These are phyloP conservation scores for Eulemur macaco DNA, from an alignment of 2,113 vertebrate genomes.

Conservation along the genomic window DNA sequence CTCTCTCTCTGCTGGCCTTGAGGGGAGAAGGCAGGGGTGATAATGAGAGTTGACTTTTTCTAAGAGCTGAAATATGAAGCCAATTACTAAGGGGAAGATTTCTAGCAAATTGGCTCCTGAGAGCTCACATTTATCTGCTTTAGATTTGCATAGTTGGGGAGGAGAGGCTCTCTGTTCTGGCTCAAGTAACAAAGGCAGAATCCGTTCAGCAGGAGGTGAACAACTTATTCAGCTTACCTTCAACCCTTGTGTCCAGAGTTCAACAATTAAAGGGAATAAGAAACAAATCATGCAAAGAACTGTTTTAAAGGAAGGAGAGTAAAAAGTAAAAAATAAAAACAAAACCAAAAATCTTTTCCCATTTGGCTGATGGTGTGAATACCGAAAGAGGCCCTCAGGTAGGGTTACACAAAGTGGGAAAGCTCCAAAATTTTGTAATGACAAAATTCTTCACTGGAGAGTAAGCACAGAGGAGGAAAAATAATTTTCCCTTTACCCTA, in stretches of 20 bases:
- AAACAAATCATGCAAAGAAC: constrained; percentile 34
- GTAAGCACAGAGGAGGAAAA: not conserved
- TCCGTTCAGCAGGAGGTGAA: not conserved
- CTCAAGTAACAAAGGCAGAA: constrained; percentile 58
- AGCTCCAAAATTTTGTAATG: not conserved
- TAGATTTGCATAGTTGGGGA: constrained; percentile 71
- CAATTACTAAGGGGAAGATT: constrained; percentile 77
- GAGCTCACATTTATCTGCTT: constrained; percentile 78
- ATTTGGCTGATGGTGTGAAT: not conserved
- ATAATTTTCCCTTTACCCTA: not conserved
- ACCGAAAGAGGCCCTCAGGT: not conserved
- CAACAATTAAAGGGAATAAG: constrained; percentile 17
- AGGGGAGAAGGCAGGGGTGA: constrained; percentile 57
- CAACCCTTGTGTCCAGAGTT: not conserved
- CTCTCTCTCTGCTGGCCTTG: constrained; percentile 32
- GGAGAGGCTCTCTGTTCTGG: constrained; percentile 14
- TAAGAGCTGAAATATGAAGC: constrained; percentile 78
- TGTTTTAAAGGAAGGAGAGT: not conserved
- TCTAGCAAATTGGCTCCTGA: constrained; percentile 77
- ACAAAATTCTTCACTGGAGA: constrained; percentile 13
- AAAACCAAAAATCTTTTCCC: not conserved
- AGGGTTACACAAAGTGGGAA: not conserved
- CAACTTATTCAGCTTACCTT: not conserved
- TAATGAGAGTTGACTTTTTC: constrained; percentile 71
- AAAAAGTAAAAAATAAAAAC: not conserved